Base-by-base conservation (phyloP, 2,888 invertebrate species). In the Synergus itoensis region DNA sequence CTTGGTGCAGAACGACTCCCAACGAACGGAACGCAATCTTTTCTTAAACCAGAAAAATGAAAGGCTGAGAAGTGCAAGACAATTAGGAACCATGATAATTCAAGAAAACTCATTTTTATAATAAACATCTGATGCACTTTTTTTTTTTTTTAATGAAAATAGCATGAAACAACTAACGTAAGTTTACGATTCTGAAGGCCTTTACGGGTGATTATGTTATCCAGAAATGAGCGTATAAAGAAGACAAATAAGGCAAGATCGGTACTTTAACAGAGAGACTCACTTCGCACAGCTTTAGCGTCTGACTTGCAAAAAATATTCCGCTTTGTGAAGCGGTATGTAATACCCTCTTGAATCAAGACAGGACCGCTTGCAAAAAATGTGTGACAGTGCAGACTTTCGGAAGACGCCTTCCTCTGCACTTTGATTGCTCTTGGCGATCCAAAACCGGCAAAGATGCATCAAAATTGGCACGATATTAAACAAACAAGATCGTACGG, bases 1-100 rank as follows among this genome's bases (percentile, higher is more conserved):
- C 87, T 83, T 84, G 83, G 79, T 82, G 86, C 80, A 78, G 83
- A 82, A 85, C 84, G 86, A 90, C 91, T 92, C 91, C 89, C 91
- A 91, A 91, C 90, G 86, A 80, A 80, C 76, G 36, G 62, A 76
- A 48, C 43, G 43, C 57, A n/a, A 16, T 65, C 16, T 48, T 43
- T 65, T 60, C 45, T 40, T 18, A 28, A 43, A 77, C 16, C 60
- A 77, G 45, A 77, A 69, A 48, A 69, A 48, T 18, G 57, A 57
- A 57, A 11, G 57, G 48, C 57, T 57, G 57, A 57, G 57, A 57
- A 48, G 48, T 48, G 16, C 48, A 48, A 48, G 2, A n/a, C 7
- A 48, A 48, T 48, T 7, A 48, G 48, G 48, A 48, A 48, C 9
- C n/a, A n/a, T 8, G 36, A n/a, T n/a, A 53, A n/a, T 53, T n/a